phyloP scores from a whole-genome alignment of 2,113 vertebrate genomes.

The Gallinago media region DNA sequence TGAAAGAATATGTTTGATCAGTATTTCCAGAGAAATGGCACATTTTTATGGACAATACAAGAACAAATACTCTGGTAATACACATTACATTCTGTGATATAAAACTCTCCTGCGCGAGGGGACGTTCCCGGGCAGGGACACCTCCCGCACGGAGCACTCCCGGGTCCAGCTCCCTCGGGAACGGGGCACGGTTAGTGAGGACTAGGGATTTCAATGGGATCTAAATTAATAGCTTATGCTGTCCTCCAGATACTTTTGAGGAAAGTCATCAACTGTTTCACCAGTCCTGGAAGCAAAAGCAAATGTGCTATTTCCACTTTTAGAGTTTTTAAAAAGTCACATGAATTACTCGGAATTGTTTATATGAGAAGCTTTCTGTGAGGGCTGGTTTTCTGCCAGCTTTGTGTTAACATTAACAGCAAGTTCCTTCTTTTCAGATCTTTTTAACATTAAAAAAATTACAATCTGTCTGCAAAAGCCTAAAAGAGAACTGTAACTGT shows the following conservation, averaged over 20 bases:
- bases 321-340: constrained; percentile 34
- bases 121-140: not conserved
- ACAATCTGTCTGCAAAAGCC: constrained; percentile 63
- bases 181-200: not conserved
- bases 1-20: not conserved
- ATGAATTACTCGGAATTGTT: constrained; percentile 59
- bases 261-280: constrained; percentile 17
- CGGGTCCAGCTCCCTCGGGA: not conserved
- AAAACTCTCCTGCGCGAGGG: not conserved
- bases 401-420: constrained; percentile 69
- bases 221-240: not conserved
- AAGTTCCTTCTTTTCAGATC: constrained; percentile 66
- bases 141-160: rapidly evolving
- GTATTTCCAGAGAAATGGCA: not conserved
- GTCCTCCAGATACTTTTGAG: constrained; percentile 14
- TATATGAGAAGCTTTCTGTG: constrained; percentile 47
- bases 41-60: not conserved
- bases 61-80: not conserved
- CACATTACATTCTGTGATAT: not conserved
- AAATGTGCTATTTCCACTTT: constrained; percentile 52
- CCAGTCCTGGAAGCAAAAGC: constrained; percentile 14
- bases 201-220: not conserved
- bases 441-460: constrained; percentile 59
- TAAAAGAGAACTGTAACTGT: constrained; percentile 60
- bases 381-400: constrained; percentile 59